These are phyloP conservation scores for Telmatochromis sp. DNA, from an alignment of 2,113 vertebrate species.

Conservation along the genomic window DNA sequence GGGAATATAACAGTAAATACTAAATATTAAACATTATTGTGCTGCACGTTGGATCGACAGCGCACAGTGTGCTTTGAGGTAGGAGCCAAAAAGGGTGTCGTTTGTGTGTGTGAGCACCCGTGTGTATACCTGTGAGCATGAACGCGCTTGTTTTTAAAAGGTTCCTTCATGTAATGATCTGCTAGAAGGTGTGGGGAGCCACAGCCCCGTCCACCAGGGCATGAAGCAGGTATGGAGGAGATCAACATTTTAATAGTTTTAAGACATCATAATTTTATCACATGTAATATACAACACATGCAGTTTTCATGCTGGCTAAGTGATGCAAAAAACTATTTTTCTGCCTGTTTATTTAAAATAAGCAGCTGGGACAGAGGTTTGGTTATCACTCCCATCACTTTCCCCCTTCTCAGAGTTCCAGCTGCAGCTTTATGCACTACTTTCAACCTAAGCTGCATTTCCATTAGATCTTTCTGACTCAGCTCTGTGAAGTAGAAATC, in stretches of 20 bases:
- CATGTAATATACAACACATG: neutral
- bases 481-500: conserved; percentile 73
- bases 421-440: conserved; percentile 57
- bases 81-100: neutral
- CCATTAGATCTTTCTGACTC: conserved; percentile 30
- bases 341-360: neutral
- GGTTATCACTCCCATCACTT: conserved; percentile 47
- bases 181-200: neutral
- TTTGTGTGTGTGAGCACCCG: neutral
- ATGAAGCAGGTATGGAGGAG: neutral
- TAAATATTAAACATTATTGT: too few relatives aligned
- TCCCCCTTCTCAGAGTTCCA: conserved; percentile 41
- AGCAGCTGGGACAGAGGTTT: conserved; percentile 63
- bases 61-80: neutral
- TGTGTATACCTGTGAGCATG: neutral
- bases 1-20: too few relatives aligned
- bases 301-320: neutral
- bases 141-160: neutral
- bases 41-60: neutral
- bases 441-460: conserved; percentile 60
- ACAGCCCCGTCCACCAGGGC: neutral
- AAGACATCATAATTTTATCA: neutral
- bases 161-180: neutral
- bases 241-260: neutral
- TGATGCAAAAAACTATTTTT: neutral